phyloP scores from a whole-genome alignment of 2,113 vertebrate genomes.

The Pluvialis apricaria region DNA sequence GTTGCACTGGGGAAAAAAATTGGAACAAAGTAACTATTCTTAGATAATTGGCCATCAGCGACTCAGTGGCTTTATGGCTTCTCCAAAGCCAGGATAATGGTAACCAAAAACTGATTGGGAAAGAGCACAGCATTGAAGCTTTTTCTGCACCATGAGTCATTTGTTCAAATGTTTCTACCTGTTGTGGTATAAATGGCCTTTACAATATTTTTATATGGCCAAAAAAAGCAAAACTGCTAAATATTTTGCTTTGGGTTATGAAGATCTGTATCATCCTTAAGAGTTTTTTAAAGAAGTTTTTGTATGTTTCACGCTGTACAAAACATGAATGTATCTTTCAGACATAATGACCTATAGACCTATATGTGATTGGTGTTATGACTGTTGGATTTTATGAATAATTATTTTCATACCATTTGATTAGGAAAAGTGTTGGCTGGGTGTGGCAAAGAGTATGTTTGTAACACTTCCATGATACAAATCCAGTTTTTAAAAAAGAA shows the following conservation, averaged over 20 bases:
- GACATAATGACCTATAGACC: constrained; percentile 58
- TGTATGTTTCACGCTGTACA: constrained; percentile 79
- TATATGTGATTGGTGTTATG: constrained; percentile 64
- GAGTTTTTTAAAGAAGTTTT: constrained; percentile 58
- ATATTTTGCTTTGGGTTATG: constrained; percentile 66
- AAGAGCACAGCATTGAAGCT: constrained; percentile 26
- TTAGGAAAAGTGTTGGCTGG: constrained; percentile 41
- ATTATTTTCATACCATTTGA: constrained; percentile 74
- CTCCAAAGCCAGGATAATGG: not conserved
- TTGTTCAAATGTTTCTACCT: constrained; percentile 48
- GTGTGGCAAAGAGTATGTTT: constrained; percentile 43
- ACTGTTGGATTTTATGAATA: constrained; percentile 72
- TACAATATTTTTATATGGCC: constrained; percentile 77
- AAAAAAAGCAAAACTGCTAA: constrained; percentile 60
- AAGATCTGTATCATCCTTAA: constrained; percentile 66
- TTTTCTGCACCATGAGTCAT: constrained; percentile 25
- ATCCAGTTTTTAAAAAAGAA: constrained; percentile 58
- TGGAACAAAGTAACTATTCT: not conserved
- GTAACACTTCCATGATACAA: constrained; percentile 58
- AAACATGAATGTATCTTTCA: constrained; percentile 80
- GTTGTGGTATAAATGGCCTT: constrained; percentile 74
- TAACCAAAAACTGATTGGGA: constrained; percentile 25
- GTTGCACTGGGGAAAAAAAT: not conserved
- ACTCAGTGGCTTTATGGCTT: not conserved
- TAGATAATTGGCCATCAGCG: not conserved